Conservation (phyloP, 2,888 invertebrate genomes). For the Melieria picta region DNA sequence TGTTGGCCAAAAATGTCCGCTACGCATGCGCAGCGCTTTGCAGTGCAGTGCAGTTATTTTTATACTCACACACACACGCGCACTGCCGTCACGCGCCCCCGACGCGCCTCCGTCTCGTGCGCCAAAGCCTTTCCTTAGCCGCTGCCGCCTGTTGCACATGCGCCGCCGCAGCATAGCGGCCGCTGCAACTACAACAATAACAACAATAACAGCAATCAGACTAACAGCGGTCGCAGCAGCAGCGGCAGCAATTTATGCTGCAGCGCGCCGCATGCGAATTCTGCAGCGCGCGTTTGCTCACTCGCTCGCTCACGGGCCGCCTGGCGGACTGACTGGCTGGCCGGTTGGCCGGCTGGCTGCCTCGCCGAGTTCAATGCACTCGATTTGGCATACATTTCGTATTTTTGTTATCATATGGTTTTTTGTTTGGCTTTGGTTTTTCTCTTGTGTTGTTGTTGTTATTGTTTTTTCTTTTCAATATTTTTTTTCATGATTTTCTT, state of each 20-base stretch:
- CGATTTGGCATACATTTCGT: conserved; percentile 44
- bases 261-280: conserved; percentile 15
- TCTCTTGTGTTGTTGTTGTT: conserved; percentile 7
- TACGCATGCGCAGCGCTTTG: conserved; percentile 10
- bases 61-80: conserved; percentile 21
- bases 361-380: conserved; percentile 40
- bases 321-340: conserved; percentile 2
- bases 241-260: conserved; percentile 20
- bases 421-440: conserved; percentile 33
- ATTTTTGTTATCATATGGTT: conserved; percentile 44
- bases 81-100: neutral
- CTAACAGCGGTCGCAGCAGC: neutral
- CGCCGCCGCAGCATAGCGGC: no score
- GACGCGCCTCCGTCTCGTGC: neutral
- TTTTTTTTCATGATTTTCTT: neutral
- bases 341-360: conserved; percentile 26
- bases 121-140: neutral
- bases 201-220: conserved; percentile 12
- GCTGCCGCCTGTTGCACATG: conserved; percentile 14
- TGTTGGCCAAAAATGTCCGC: conserved; percentile 9
- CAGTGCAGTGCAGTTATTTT: conserved; percentile 15
- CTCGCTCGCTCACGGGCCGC: neutral
- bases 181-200: conserved; percentile 8
- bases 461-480: conserved; percentile 1
- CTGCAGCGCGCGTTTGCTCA: neutral